Conservation (phyloP, 2,797 vertebrate species). For the Muraenolepis orangiensis region DNA sequence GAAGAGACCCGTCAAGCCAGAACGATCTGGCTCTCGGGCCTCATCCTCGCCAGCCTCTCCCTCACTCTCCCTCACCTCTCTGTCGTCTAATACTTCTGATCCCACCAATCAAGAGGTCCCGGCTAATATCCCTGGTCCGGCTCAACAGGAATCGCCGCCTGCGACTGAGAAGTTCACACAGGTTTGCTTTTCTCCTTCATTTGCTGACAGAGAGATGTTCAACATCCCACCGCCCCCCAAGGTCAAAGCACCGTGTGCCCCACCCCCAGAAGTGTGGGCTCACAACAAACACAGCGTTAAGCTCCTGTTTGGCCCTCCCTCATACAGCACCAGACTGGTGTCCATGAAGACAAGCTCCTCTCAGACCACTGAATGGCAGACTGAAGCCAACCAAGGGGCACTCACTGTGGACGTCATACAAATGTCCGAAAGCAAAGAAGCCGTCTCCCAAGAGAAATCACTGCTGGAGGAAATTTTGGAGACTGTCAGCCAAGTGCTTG, state of each 20-base stretch:
- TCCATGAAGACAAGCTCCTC: conserved; percentile 26
- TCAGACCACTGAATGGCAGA: conserved; percentile 14
- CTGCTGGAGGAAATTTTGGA: conserved; percentile 9
- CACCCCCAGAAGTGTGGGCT: conserved; percentile 80
- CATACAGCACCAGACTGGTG: conserved; percentile 36
- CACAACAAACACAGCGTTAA: conserved; percentile 71
- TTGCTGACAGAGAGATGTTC: conserved; percentile 60
- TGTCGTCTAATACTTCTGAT: conserved; percentile 83
- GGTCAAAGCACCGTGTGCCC: conserved; percentile 85
- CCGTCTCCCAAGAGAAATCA: conserved; percentile 11
- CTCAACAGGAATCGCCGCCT: conserved; percentile 29
- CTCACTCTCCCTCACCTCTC: conserved; percentile 84
- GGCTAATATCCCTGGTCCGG: conserved; percentile 34
- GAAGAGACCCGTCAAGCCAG: conserved; percentile 81
- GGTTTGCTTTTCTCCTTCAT: conserved; percentile 17
- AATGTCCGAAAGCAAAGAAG: conserved; percentile 31
- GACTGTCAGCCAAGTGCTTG: conserved; percentile 14
- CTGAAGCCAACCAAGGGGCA: conserved; percentile 17
- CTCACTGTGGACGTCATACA: conserved; percentile 11
- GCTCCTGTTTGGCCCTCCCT: conserved; percentile 66
- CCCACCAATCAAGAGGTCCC: conserved; percentile 60
- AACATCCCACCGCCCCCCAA: conserved; percentile 89
- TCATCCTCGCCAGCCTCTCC: conserved; percentile 81
- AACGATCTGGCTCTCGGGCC: conserved; percentile 74
- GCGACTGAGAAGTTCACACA: conserved; percentile 31